A percentile compares a stretch with the other conserved stretches of the same genome.
Evolutionary conservation across 2,888 invertebrate species (phyloP).

Genomic region (Brachycybe producta): DNA sequence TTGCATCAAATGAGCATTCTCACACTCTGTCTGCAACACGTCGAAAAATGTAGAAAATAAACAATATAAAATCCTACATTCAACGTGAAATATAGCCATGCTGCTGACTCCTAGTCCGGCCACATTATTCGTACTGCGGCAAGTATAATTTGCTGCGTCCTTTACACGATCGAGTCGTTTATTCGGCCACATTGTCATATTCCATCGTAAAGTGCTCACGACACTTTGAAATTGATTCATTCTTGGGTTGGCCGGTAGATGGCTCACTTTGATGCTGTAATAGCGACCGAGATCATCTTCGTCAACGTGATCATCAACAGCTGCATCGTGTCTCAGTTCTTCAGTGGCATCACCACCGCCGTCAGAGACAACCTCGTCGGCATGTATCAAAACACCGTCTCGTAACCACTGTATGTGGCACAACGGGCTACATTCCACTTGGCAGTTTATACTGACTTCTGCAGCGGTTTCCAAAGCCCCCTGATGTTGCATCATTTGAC

Average conservation of each 20-base stretch:
- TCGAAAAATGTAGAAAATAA: too few species aligned
- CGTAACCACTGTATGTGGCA: conserved; percentile 76
- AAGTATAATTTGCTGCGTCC: conserved; percentile 25
- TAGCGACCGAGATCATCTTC: background rate
- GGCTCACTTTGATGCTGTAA: conserved; percentile 13
- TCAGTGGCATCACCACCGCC: conserved; percentile 4
- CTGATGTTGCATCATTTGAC: conserved; percentile 64
- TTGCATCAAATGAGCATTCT: too few species aligned
- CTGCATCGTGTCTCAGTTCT: conserved; percentile 50
- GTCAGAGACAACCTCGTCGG: background rate
- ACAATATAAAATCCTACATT: conserved; percentile 15
- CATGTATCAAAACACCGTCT: conserved; percentile 50
- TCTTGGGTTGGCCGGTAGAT: conserved; percentile 1
- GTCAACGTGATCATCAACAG: conserved; percentile 39
- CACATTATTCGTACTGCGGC: conserved; percentile 22
- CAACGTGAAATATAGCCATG: conserved; percentile 14
- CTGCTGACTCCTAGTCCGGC: conserved; percentile 14
- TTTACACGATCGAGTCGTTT: conserved; percentile 22
- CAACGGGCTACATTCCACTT: conserved; percentile 75
- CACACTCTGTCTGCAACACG: too few species aligned
- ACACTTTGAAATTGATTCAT: conserved; percentile 5
- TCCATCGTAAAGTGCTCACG: conserved; percentile 19
- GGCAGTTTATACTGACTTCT: conserved; percentile 59
- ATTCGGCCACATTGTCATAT: conserved; percentile 24
- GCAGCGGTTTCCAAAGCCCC: conserved; percentile 51